These are phyloP conservation scores for Lacerta bilineata DNA, from an alignment of 2,797 vertebrate species.

Conservation along the genomic window DNA sequence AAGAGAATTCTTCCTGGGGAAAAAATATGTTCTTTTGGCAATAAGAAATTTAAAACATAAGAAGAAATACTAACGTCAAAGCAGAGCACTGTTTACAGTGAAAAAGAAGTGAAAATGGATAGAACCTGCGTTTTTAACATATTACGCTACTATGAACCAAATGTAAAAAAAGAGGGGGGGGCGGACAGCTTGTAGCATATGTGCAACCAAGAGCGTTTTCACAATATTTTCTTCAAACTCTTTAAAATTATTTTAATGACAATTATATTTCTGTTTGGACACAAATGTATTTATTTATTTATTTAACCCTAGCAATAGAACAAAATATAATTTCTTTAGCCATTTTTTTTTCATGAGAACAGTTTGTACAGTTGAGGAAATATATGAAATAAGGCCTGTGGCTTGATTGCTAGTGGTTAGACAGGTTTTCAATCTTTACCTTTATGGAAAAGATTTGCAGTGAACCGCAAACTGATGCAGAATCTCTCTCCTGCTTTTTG, in stretches of 20 bases:
- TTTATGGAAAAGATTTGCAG: constrained; percentile 88
- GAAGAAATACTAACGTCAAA: constrained; percentile 85
- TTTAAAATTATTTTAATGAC: constrained; percentile 90
- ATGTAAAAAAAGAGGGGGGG: constrained; percentile 82
- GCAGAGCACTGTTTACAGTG: constrained; percentile 89
- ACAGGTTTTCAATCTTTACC: constrained; percentile 92
- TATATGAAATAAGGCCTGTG: constrained; percentile 98
- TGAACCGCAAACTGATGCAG: constrained; percentile 86
- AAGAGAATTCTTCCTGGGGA: constrained; percentile 76
- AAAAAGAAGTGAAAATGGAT: constrained; percentile 86
- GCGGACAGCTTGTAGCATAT: constrained; percentile 90
- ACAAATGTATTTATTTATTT: constrained; percentile 84
- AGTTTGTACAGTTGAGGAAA: constrained; percentile 99
- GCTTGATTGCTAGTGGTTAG: constrained; percentile 99
- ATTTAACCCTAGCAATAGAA: constrained; percentile 99
- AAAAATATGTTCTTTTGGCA: constrained; percentile 85
- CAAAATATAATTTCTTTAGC: constrained; percentile 99
- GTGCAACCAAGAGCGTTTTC: constrained; percentile 91
- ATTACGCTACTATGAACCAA: constrained; percentile 87
- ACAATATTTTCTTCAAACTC: constrained; percentile 93
- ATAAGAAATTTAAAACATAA: constrained; percentile 86
- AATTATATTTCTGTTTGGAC: constrained; percentile 92
- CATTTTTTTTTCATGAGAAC: constrained; percentile 95
- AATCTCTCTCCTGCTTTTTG: constrained; percentile 90
- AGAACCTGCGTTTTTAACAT: constrained; percentile 85